Conservation (phyloP, 2,888 invertebrate species). For the Cantharis lateralis region DNA sequence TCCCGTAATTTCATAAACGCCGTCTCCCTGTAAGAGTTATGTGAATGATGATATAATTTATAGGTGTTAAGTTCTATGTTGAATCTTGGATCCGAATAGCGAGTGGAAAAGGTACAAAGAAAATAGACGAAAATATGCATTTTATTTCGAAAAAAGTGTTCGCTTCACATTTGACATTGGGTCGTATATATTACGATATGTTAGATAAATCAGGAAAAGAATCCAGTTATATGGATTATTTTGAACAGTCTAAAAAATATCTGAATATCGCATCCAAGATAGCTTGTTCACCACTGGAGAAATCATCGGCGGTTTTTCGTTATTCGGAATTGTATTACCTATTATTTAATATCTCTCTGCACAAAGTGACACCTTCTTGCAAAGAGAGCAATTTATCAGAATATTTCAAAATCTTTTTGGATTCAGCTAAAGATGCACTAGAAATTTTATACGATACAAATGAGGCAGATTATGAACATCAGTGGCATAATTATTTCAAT, state of each 20-base stretch:
- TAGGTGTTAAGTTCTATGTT: constrained; percentile 65
- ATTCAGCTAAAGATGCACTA: neutral
- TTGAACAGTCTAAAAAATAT: neutral
- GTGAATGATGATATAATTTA: neutral
- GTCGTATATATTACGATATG: neutral
- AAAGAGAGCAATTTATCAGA: neutral
- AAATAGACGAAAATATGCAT: constrained; percentile 53
- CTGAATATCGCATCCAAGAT: neutral
- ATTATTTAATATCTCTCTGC: neutral
- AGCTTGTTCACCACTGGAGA: neutral
- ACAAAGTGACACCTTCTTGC: too few relatives aligned
- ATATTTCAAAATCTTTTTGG: neutral
- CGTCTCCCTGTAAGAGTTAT: too few relatives aligned
- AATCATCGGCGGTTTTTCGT: neutral
- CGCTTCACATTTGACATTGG: constrained; percentile 77
- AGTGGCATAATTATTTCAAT: neutral
- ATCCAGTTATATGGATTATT: neutral
- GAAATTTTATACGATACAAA: neutral
- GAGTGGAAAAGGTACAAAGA: too few relatives aligned
- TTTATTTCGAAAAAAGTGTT: constrained; percentile 60
- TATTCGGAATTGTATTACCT: neutral
- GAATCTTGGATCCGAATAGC: constrained; percentile 59
- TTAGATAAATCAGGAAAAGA: neutral
- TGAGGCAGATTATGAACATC: neutral
- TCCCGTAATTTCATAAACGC: too few relatives aligned